Conservation (phyloP, 2,113 vertebrate genomes). For the Marmota monax region DNA sequence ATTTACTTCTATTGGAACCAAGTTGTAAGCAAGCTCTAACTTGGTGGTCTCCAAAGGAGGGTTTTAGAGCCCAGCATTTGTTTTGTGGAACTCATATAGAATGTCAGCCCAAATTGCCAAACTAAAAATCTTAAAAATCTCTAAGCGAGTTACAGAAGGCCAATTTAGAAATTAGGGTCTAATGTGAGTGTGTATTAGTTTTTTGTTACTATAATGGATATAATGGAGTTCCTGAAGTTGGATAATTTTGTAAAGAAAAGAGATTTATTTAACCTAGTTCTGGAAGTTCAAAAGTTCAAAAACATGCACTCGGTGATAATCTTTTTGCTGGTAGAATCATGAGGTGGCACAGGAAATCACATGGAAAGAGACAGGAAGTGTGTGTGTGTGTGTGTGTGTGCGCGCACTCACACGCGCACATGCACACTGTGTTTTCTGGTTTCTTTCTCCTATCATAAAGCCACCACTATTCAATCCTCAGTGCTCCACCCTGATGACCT, state of each 20-base stretch:
- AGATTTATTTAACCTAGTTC: not conserved
- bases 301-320: too few relatives aligned
- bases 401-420: fast-evolving
- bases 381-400: too few relatives aligned
- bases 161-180: slow-evolving; percentile 69
- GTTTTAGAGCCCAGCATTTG: slow-evolving; percentile 50
- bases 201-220: not conserved
- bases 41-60: slow-evolving; percentile 53
- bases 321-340: not conserved
- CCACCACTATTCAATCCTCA: not conserved
- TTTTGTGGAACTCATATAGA: slow-evolving; percentile 55
- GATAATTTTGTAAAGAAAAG: not conserved
- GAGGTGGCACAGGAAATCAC: not conserved
- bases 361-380: too few relatives aligned
- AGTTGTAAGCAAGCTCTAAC: slow-evolving; percentile 44
- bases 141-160: slow-evolving; percentile 56
- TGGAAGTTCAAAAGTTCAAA: too few relatives aligned
- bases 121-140: slow-evolving; percentile 64
- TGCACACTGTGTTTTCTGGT: not conserved
- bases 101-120: slow-evolving; percentile 57
- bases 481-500: fast-evolving
- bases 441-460: not conserved
- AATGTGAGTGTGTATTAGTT: not conserved
- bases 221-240: not conserved
- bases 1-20: slow-evolving; percentile 72